phyloP scores from a whole-genome alignment of 2,888 invertebrate species.

The Eupithecia subfuscata region DNA sequence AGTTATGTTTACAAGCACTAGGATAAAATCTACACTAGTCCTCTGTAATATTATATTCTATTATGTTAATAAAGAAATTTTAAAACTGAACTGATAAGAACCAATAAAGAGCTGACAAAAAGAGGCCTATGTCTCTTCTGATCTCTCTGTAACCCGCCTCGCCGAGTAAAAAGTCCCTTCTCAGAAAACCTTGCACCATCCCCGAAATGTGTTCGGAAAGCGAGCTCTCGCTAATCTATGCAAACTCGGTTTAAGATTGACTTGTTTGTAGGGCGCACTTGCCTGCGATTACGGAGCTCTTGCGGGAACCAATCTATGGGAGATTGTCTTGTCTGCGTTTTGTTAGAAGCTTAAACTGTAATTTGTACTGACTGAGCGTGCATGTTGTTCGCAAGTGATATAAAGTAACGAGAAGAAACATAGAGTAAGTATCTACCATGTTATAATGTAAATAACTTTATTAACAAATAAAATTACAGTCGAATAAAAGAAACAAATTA shows the following conservation, averaged over 20 bases:
- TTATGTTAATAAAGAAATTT: too few species aligned
- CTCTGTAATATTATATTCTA: too few species aligned
- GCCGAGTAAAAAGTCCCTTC: neutral
- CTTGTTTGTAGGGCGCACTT: constrained; percentile 73
- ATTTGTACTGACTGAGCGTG: constrained; percentile 18
- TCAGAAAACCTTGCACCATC: constrained; percentile 46
- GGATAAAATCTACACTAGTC: too few species aligned
- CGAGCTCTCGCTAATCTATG: constrained; percentile 75
- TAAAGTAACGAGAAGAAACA: neutral
- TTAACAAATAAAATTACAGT: too few species aligned
- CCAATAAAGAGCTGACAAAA: too few species aligned
- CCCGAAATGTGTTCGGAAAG: constrained; percentile 63
- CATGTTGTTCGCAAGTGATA: neutral
- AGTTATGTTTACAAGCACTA: too few species aligned
- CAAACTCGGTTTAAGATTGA: constrained; percentile 77
- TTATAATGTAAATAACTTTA: too few species aligned
- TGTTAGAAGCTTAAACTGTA: constrained; percentile 33
- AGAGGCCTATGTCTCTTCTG: too few species aligned
- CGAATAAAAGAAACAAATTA: too few species aligned
- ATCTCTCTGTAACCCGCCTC: neutral
- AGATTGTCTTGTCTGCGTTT: constrained; percentile 46
- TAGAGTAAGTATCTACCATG: neutral
- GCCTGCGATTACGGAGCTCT: constrained; percentile 60
- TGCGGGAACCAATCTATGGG: constrained; percentile 57
- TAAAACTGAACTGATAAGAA: too few species aligned